A percentile compares a stretch with the other conserved stretches of the same genome.
phyloP scores from a whole-genome alignment of 2,888 invertebrate species.

The Amphipyra tragopoginis region DNA sequence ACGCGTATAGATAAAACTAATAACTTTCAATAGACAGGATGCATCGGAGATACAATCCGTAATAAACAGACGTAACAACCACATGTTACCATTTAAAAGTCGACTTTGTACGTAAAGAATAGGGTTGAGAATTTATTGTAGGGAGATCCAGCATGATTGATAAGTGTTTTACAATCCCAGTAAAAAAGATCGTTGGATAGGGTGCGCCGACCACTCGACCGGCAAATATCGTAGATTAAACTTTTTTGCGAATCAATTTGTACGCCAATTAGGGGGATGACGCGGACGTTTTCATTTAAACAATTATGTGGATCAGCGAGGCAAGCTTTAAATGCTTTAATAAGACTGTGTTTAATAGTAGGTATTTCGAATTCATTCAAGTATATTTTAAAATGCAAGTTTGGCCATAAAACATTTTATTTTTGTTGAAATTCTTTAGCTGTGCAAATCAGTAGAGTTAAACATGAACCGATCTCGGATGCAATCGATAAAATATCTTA shows the following conservation, averaged over 20 bases:
- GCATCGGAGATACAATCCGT: slow-evolving; percentile 14
- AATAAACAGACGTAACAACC: slow-evolving; percentile 8
- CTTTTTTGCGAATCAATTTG: slow-evolving; percentile 63
- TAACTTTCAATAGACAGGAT: slow-evolving; percentile 47
- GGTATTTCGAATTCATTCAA: not conserved
- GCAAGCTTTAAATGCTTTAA: slow-evolving; percentile 25
- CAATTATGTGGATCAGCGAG: slow-evolving; percentile 44
- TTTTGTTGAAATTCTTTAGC: too few species aligned
- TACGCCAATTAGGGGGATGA: slow-evolving; percentile 64
- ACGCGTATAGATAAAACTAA: slow-evolving; percentile 46
- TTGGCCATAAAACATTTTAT: too few species aligned
- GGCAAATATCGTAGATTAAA: slow-evolving; percentile 61
- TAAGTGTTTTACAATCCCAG: slow-evolving; percentile 16
- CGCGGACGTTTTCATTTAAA: slow-evolving; percentile 45
- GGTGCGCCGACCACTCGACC: slow-evolving; percentile 50
- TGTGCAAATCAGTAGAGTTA: too few species aligned
- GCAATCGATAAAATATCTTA: too few species aligned
- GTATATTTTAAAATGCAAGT: too few species aligned
- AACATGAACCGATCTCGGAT: too few species aligned
- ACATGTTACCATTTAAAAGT: not conserved
- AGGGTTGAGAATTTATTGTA: slow-evolving; percentile 6
- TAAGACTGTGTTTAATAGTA: slow-evolving; percentile 20
- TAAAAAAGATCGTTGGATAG: slow-evolving; percentile 48
- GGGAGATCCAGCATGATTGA: not conserved
- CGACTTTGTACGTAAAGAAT: rapidly evolving